Evolutionary conservation across 1,140 invertebrate species (phyloP), one percentile per base, ranked within the genome.

Genomic region (Dufourea novaeangliae): DNA sequence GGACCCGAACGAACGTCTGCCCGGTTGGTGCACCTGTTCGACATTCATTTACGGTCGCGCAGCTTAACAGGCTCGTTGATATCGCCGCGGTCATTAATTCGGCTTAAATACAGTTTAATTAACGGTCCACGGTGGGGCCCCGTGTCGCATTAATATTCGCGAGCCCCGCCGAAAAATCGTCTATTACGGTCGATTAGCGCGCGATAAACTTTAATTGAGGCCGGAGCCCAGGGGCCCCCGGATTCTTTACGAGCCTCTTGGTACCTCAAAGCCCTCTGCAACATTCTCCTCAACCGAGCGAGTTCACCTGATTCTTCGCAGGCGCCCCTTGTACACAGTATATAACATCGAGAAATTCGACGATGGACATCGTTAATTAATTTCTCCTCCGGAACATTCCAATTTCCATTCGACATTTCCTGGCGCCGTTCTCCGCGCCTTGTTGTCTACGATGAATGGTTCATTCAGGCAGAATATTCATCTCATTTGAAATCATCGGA

Each of bases 71-170:
- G 22, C 80, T 41, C 75, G 80, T 63, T 83, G 82, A 84, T 84
- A 80, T n/a, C 79, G 78, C 62, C 66, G 37, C 57, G 64, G 46
- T 56, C 82, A 75, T 84, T 82, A 84, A 84, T 84, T 84, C 78
- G 32, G 32, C 37, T 69, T 74, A 80, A 83, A 83, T 84, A 76
- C 81, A 85, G 80, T 84, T 85, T 81, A 85, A 85, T 84, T 84
- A 84, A 82, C 74, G 39, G 63, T 32, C 39, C 10, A 50, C 76
- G 41, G n/a, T n/a, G n/a, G 41, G 61, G 20, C 61, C 41, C 50
- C 25, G 25, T 25, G 71, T 67, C 62, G 29, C 63, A 67, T 68
- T 81, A 67, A 78, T 78, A 66, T 66, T 50, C 44, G 66, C 44
- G 72, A n/a, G 32, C 59, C n/a, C 14, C 62, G 37, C 63, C 54